These are phyloP conservation scores for Distichodus sexfasciatus DNA, from an alignment of 2,797 vertebrate species.

Conservation along the genomic window DNA sequence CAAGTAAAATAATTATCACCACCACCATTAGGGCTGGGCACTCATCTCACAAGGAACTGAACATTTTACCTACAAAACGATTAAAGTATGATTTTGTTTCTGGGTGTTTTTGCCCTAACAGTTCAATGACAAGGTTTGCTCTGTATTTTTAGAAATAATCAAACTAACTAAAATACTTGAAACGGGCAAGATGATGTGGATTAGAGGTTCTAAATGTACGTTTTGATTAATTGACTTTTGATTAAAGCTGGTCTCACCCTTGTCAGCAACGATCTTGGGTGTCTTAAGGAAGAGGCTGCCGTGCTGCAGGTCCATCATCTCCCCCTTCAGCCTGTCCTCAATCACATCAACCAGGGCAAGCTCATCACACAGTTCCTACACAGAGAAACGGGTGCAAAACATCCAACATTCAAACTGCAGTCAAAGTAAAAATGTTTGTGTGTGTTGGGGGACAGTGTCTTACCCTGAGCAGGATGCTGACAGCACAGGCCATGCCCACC, in stretches of 20 bases:
- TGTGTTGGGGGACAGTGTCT: slow-evolving; percentile 37
- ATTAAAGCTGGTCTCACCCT: too few species aligned
- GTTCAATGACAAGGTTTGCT: too few species aligned
- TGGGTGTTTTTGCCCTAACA: too few species aligned
- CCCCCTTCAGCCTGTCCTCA: slow-evolving; percentile 93
- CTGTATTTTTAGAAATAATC: background rate
- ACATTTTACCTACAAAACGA: too few species aligned
- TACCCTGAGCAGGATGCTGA: slow-evolving; percentile 91
- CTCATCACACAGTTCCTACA: slow-evolving; percentile 86
- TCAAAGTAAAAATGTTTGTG: background rate
- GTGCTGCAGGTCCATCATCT: slow-evolving; percentile 95
- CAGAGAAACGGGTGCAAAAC: background rate
- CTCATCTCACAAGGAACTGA: too few species aligned
- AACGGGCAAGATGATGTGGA: background rate
- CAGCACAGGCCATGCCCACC: slow-evolving; percentile 93
- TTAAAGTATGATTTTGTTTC: too few species aligned
- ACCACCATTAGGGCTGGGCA: too few species aligned
- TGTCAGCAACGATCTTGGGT: slow-evolving; percentile 88
- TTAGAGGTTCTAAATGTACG: background rate
- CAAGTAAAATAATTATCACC: too few species aligned
- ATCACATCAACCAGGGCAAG: slow-evolving; percentile 93
- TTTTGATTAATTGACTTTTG: too few species aligned
- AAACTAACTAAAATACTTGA: background rate
- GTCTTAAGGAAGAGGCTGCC: slow-evolving; percentile 94
- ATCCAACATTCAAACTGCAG: background rate